Evolutionary conservation across 2,888 invertebrate species (phyloP).

Genomic region (Caenorhabditis macrosperma): DNA sequence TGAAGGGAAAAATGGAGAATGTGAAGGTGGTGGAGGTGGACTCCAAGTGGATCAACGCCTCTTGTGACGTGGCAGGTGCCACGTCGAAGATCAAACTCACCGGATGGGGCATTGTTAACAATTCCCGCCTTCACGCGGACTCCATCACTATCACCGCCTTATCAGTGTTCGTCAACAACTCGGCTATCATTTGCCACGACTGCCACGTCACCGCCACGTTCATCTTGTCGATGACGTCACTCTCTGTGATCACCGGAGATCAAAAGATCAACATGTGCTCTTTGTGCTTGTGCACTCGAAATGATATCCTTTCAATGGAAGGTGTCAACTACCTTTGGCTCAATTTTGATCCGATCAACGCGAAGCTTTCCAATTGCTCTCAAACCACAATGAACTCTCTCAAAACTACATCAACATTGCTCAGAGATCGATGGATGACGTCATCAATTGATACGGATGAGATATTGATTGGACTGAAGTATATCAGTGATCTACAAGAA

Average conservation of each 20-base stretch:
- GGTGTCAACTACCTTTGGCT: conserved; percentile 61
- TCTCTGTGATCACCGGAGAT: conserved; percentile 39
- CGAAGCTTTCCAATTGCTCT: neutral
- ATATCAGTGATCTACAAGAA: conserved; percentile 62
- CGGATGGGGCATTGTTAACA: conserved; percentile 44
- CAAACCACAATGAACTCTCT: conserved; percentile 40
- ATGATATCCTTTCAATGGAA: conserved; percentile 14
- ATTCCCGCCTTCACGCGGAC: conserved; percentile 18
- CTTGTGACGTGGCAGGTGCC: conserved; percentile 21
- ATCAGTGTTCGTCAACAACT: conserved; percentile 48
- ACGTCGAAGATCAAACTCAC: conserved; percentile 17
- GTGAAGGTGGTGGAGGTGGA: conserved; percentile 52
- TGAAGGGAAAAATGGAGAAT: conserved; percentile 35
- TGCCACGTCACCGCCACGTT: conserved; percentile 60
- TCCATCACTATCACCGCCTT: conserved; percentile 40
- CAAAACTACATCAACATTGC: conserved; percentile 52
- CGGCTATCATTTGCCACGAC: conserved; percentile 10
- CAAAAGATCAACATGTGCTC: conserved; percentile 44
- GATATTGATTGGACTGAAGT: conserved; percentile 64
- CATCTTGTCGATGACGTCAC: conserved; percentile 32
- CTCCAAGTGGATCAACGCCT: conserved; percentile 57
- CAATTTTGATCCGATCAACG: conserved; percentile 56
- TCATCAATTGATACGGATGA: conserved; percentile 63
- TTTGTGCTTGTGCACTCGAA: conserved; percentile 40
- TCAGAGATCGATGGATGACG: conserved; percentile 61